Evolutionary conservation across 2,888 invertebrate genomes (phyloP).

Genomic region (Perdita meconis): DNA sequence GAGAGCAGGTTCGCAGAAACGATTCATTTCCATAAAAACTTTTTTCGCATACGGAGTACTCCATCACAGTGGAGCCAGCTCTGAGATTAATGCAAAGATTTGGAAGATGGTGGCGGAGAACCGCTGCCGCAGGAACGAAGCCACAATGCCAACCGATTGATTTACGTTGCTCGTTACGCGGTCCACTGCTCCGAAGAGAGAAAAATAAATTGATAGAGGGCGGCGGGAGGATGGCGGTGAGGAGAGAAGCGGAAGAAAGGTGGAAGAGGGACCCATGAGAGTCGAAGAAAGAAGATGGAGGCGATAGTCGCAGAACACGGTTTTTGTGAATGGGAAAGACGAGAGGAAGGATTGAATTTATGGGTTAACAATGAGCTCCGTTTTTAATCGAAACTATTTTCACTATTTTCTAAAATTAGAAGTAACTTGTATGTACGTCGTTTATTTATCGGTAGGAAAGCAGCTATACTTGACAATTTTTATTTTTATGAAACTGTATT

Average conservation of each 20-base stretch:
- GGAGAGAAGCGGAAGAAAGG: conserved; percentile 27
- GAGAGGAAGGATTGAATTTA: conserved; percentile 27
- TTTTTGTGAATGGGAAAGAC: conserved; percentile 37
- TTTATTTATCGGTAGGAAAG: too few species aligned
- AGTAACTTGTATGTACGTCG: too few species aligned
- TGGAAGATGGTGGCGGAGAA: conserved; percentile 52
- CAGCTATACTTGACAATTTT: too few species aligned
- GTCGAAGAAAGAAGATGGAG: conserved; percentile 20
- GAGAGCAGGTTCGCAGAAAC: too few species aligned
- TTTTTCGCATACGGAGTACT: neutral
- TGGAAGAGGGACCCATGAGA: conserved; percentile 30
- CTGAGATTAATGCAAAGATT: neutral
- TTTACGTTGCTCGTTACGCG: conserved; percentile 84
- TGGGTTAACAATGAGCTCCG: conserved; percentile 56
- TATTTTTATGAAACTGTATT: too few species aligned
- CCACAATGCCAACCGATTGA: conserved; percentile 83
- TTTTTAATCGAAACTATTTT: too few species aligned
- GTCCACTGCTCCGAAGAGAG: conserved; percentile 82
- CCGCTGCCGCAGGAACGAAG: conserved; percentile 74
- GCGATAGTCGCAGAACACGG: conserved; percentile 30
- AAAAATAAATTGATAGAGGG: conserved; percentile 80
- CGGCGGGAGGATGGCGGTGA: conserved; percentile 22
- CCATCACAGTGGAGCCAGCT: neutral
- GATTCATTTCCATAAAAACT: neutral
- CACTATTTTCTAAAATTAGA: too few species aligned